Percentiles rank a stretch among this genome's conserved stretches.
These are phyloP conservation scores for Sisor rabdophorus DNA, from an alignment of 2,113 vertebrate genomes.

Conservation along the genomic window DNA sequence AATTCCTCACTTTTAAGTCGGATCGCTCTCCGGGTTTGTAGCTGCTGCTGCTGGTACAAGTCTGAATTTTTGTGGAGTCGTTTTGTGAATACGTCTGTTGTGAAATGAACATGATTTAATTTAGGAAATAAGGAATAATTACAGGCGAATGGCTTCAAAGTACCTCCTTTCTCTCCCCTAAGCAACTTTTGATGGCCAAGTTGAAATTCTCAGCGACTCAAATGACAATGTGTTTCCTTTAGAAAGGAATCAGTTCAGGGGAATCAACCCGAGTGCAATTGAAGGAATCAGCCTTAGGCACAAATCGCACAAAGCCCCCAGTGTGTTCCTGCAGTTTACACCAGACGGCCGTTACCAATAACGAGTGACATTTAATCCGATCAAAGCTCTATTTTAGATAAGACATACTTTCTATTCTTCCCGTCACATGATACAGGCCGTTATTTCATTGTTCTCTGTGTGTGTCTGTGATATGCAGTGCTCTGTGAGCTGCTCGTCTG, in stretches of 20 bases:
- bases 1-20: not conserved
- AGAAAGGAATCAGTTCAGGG: not conserved
- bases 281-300: not conserved
- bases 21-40: not conserved
- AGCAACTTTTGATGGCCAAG: not conserved
- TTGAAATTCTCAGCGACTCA: not conserved
- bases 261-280: not conserved
- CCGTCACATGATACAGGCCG: not conserved
- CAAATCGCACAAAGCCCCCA: not conserved
- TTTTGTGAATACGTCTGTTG: not conserved
- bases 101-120: not conserved
- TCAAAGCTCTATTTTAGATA: not conserved
- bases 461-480: slow-evolving; percentile 70
- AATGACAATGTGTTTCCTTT: not conserved
- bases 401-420: not conserved
- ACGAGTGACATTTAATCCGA: not conserved
- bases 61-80: not conserved
- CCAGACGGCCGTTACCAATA: not conserved
- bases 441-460: not conserved
- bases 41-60: not conserved
- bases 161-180: not conserved
- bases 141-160: not conserved
- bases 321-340: not conserved
- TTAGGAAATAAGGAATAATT: not conserved
- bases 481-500: slow-evolving; percentile 77